Percentiles rank a stretch among this genome's conserved stretches.
phyloP scores from a whole-genome alignment of 2,888 invertebrate genomes.

The Hipparchia semele region DNA sequence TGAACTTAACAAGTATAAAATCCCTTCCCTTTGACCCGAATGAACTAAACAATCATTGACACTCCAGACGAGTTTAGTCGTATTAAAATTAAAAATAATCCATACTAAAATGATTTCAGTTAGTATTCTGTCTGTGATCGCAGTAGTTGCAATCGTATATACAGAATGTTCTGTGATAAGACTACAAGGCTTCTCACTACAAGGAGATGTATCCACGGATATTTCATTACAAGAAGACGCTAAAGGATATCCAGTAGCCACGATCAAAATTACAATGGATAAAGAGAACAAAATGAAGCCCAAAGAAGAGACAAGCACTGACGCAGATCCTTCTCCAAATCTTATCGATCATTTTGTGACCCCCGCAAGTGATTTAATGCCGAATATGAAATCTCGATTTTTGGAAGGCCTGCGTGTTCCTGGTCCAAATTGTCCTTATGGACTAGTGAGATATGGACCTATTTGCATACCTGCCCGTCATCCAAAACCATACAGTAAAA shows the following conservation, averaged over 20 bases:
- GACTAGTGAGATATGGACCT: constrained; percentile 29
- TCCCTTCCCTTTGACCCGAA: background rate
- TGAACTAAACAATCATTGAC: background rate
- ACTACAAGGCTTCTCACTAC: constrained; percentile 34
- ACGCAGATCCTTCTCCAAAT: background rate
- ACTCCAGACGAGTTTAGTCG: background rate
- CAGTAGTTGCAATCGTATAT: constrained; percentile 11
- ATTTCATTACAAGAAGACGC: constrained; percentile 29
- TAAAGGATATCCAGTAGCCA: constrained; percentile 19
- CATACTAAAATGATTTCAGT: constrained; percentile 8
- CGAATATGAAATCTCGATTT: constrained; percentile 21
- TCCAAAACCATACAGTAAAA: too few relatives aligned
- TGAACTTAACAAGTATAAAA: background rate
- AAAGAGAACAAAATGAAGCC: constrained; percentile 8
- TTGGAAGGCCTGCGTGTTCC: constrained; percentile 8
- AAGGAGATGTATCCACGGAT: constrained; percentile 32
- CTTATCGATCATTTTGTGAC: constrained; percentile 23
- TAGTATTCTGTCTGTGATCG: background rate
- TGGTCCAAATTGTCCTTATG: constrained; percentile 21
- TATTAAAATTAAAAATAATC: background rate
- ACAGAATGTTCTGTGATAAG: constrained; percentile 37
- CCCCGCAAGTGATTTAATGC: constrained; percentile 16
- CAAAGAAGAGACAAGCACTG: background rate
- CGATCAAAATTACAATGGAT: constrained; percentile 29
- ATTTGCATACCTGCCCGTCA: constrained; percentile 8